Base-by-base conservation (phyloP, 2,888 invertebrate genomes). In the Plagiodera versicolora region DNA sequence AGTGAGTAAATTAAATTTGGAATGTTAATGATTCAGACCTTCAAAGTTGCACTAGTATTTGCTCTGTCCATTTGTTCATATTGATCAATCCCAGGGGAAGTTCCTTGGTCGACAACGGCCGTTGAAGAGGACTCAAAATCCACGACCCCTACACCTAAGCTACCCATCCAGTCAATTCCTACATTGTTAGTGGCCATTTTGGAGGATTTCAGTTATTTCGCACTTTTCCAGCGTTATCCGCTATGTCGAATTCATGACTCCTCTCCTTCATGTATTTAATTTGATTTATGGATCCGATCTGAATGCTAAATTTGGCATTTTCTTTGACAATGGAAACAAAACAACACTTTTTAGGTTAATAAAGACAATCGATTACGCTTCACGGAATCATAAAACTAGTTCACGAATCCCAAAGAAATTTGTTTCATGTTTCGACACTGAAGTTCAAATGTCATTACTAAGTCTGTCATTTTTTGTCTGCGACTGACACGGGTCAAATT, bases 131-230 rank as follows among this genome's bases (percentile, higher is more conserved):
- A 73, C 61, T 79, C 77, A 72, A 78, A 77, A 58, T 78, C 70
- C 50, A 61, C 65, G 30, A 70, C 68, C 60, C 68, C 70, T 63
- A 71, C 67, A 60, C 71, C 69, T 61, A 65, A 58, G 58, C 59
- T 65, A 47, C 78, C 78, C 63, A 79, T 71, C 80, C 80, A 81
- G 70, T 80, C 79, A 75, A 80, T 80, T 76, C 80, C 80, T 72
- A 80, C 79, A 73, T 79, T 80, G 73, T 79, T 79, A 74, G 79
- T 77, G 74, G 80, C 79, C 80, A 80, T 80, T 77, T 79, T 80
- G 77, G 70, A 71, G 68, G 61, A 65, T 67, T 72, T 65, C 59
- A 58, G 58, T 61, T 69, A 64, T 67, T 69, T 62, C 54, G 60
- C 49, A 56, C 47, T 58, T 58, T 60, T 63, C 55, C 52, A 47